A percentile compares a stretch with the other conserved stretches of the same genome.
These are phyloP conservation scores for Brachionus plicatilis DNA, from an alignment of 1,140 invertebrate species.

Conservation along the genomic window DNA sequence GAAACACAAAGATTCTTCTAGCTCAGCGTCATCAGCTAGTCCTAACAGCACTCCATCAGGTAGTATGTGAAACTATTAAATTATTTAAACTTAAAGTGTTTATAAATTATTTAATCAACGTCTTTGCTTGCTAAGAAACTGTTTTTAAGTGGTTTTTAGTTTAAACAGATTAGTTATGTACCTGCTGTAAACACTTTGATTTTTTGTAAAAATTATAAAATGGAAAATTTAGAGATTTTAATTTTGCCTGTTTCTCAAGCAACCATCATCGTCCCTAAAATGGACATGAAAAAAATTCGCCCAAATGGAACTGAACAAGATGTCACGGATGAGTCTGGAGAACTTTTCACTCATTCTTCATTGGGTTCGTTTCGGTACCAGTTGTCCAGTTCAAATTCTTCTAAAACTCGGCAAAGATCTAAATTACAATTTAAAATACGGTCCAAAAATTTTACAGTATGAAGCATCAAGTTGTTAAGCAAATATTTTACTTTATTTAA, in stretches of 20 bases:
- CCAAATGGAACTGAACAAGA: neutral
- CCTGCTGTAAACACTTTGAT: neutral
- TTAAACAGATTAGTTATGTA: neutral
- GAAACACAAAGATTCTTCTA: neutral
- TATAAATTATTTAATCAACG: neutral
- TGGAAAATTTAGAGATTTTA: conserved; percentile 19
- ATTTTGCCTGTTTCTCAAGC: conserved; percentile 22
- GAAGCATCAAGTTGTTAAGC: neutral
- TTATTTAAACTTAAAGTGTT: neutral
- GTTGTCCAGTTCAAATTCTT: neutral
- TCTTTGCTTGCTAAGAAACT: neutral
- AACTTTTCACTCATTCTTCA: neutral
- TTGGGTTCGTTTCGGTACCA: neutral
- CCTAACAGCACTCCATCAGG: neutral
- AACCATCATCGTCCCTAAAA: neutral
- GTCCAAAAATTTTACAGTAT: neutral
- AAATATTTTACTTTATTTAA: neutral
- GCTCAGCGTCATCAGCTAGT: neutral
- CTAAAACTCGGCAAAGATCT: neutral
- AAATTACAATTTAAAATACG: neutral
- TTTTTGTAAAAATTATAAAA: neutral
- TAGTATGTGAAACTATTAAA: neutral
- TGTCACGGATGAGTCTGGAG: neutral
- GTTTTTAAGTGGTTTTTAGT: neutral
- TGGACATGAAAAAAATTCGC: neutral